These are phyloP conservation scores for Piliocolobus tephrosceles DNA, from an alignment of 2,113 vertebrate species.

Conservation along the genomic window DNA sequence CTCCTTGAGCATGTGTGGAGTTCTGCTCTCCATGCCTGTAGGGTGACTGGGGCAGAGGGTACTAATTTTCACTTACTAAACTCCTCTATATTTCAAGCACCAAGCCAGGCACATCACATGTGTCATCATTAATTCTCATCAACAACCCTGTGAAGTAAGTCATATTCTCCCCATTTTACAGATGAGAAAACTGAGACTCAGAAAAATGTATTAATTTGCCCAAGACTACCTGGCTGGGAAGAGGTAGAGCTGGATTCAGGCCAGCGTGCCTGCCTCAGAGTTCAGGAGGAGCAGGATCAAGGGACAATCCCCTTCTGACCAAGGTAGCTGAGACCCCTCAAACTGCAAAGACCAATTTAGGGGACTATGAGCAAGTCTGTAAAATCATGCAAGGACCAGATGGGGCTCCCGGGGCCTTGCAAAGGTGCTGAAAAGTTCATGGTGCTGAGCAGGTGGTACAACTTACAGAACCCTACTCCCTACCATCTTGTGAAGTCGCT, in stretches of 20 bases:
- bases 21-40: background rate
- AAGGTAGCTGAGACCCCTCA: background rate
- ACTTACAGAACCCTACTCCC: background rate
- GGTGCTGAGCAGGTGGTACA: rapidly evolving
- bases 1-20: too few species aligned
- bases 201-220: background rate
- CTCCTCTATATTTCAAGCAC: background rate
- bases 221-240: background rate
- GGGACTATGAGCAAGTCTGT: background rate
- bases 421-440: rapidly evolving
- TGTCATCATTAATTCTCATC: background rate
- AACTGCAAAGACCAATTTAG: background rate
- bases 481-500: background rate
- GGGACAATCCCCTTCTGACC: background rate
- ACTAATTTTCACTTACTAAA: background rate
- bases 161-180: background rate
- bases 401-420: background rate
- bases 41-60: background rate
- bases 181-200: background rate
- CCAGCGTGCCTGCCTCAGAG: background rate
- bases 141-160: background rate
- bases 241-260: background rate
- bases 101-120: rapidly evolving
- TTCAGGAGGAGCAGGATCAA: background rate
- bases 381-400: background rate